A percentile compares a stretch with the other conserved stretches of the same genome.
Evolutionary conservation across 2,888 invertebrate genomes (phyloP).

Genomic region (Sinodicranocentrus sp.): DNA sequence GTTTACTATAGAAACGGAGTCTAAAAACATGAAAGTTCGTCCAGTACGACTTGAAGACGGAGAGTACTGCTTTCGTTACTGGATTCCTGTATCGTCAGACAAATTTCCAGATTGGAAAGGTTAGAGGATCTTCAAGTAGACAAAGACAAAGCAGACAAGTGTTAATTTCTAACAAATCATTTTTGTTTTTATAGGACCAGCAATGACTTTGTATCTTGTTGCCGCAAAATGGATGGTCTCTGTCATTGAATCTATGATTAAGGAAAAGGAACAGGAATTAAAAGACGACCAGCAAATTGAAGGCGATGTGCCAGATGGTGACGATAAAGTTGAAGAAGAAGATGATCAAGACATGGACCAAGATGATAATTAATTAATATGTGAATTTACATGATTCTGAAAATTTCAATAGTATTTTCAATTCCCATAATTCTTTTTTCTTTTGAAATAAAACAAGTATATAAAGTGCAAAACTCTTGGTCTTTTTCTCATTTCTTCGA

Average conservation of each 20-base stretch:
- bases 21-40: neutral
- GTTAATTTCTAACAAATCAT: too few species aligned
- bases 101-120: neutral
- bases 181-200: neutral
- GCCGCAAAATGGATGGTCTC: neutral
- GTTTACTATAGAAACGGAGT: neutral
- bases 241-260: neutral
- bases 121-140: neutral
- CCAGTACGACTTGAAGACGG: neutral
- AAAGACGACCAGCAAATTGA: neutral
- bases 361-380: neutral
- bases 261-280: neutral
- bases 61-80: neutral
- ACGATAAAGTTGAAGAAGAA: neutral
- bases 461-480: too few species aligned
- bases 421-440: too few species aligned
- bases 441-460: neutral
- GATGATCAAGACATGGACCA: neutral
- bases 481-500: neutral
- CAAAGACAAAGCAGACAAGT: too few species aligned
- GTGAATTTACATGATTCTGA: too few species aligned
- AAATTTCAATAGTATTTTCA: too few species aligned
- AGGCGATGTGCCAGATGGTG: too few species aligned
- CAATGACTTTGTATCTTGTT: neutral
- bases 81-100: neutral